Evolutionary conservation across 2,797 vertebrate species (phyloP).

Genomic region (Lemur catta): DNA sequence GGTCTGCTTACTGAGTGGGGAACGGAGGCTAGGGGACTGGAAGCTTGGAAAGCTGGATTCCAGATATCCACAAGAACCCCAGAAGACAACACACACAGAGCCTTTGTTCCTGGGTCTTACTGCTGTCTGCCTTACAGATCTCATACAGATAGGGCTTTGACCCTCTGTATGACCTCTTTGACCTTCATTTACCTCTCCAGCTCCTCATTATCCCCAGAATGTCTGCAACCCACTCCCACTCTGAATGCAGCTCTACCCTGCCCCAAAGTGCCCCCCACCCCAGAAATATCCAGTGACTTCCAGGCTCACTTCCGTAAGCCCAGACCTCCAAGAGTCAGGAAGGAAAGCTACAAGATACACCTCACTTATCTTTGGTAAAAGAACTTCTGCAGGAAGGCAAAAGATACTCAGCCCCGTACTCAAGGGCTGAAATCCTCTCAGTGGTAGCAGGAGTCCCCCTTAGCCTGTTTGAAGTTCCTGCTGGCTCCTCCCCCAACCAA

Average conservation of each 20-base stretch:
- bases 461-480: constrained; percentile 12
- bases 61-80: neutral
- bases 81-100: neutral
- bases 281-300: neutral
- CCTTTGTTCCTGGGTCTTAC: neutral
- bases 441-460: neutral
- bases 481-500: constrained; percentile 34
- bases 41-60: neutral
- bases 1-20: neutral
- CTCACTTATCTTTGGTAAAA: constrained; percentile 1
- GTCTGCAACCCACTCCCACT: neutral
- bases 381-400: neutral
- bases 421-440: neutral
- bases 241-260: neutral
- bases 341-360: neutral
- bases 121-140: neutral
- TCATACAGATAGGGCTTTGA: neutral
- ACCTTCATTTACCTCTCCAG: constrained; percentile 4
- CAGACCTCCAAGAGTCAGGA: constrained; percentile 8
- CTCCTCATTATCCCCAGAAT: neutral
- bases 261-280: neutral
- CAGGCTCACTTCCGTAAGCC: neutral
- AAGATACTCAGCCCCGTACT: neutral
- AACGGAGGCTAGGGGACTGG: neutral
- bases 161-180: neutral